Evolutionary conservation across 2,113 vertebrate genomes (phyloP), one percentile per base, ranked within the genome.

Genomic region (Oreamnos americanus): DNA sequence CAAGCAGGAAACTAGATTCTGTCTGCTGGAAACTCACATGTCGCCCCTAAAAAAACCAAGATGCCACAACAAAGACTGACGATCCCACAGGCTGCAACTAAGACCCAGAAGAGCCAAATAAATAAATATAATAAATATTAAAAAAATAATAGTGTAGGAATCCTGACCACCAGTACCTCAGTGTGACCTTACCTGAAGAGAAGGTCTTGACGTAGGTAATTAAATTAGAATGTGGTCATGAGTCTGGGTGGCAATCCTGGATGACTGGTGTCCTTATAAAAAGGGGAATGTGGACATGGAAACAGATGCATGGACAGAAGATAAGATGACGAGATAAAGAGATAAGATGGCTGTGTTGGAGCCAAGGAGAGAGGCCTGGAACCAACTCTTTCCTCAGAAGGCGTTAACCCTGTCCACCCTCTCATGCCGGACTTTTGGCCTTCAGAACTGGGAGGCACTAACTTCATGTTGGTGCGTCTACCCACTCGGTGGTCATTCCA

Each of bases 261-360:
- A 16, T 9, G 36, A 10, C 62, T 2, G 1, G 25, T 17, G 5
- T 64, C 79, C 5, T 82, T 71, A 47, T 0, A 49, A 13, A n/a
- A 81, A 28, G n/a, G 36, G 45, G 26, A 76, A 83, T 60, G 13
- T 36, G 26, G 53, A 51, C 23, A 16, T 7, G 23, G 26, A 96
- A 43, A 60, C 2, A 60, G 10, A 64, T 25, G 11, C 3, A 10
- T 0, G 6, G 49, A 83, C 33, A 53, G 25, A 53, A 53, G 36
- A 16, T 7, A 28, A 8, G 2, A 26, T 2, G 7, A 55, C 0
- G 1, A 33, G 25, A 62, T 17, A n/a, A 1, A 2, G 2, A 10
- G 17, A 23, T 15, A 36, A 21, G 53, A 57, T 0, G n/a, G 7
- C 55, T 13, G 7, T 3, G 16, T 5, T 2, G 11, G 7, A 74